Conservation (phyloP, 2,797 vertebrate genomes). For the Euthynnus affinis region DNA sequence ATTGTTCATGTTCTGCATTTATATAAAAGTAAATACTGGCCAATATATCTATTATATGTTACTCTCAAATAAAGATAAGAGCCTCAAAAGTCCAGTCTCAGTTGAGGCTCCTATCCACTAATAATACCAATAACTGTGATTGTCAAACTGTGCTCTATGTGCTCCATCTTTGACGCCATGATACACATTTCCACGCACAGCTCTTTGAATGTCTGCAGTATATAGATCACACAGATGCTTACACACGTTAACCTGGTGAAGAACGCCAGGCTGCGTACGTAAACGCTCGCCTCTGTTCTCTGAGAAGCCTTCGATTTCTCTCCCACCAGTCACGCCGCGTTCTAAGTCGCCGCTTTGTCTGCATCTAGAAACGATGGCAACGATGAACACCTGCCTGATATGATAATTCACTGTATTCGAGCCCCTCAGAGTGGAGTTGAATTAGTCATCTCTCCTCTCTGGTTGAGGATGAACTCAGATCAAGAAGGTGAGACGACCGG, state of each 20-base stretch:
- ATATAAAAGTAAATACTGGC: too few relatives aligned
- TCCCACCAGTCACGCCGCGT: slow-evolving; percentile 44
- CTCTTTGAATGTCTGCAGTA: slow-evolving; percentile 26
- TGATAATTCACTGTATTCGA: neutral
- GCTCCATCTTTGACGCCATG: neutral
- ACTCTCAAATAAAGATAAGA: too few relatives aligned
- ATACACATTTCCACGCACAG: slow-evolving; percentile 9
- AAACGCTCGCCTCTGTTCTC: slow-evolving; percentile 3
- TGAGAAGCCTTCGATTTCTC: slow-evolving; percentile 31
- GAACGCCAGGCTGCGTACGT: slow-evolving; percentile 22
- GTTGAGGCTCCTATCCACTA: too few relatives aligned
- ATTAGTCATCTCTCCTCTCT: neutral
- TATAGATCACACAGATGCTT: slow-evolving; percentile 52
- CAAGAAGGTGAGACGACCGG: neutral
- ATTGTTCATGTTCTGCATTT: too few relatives aligned
- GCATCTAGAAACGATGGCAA: neutral
- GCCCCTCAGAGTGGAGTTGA: neutral
- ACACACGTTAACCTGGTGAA: neutral
- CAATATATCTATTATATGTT: too few relatives aligned
- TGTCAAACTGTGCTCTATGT: neutral
- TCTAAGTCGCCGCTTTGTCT: slow-evolving; percentile 43
- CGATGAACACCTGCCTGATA: neutral
- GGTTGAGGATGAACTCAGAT: neutral
- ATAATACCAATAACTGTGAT: neutral
- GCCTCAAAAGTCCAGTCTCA: too few relatives aligned